A percentile compares a stretch with the other conserved stretches of the same genome.
These are phyloP conservation scores for Aplocera efformata DNA, from an alignment of 2,888 invertebrate species.

Conservation along the genomic window DNA sequence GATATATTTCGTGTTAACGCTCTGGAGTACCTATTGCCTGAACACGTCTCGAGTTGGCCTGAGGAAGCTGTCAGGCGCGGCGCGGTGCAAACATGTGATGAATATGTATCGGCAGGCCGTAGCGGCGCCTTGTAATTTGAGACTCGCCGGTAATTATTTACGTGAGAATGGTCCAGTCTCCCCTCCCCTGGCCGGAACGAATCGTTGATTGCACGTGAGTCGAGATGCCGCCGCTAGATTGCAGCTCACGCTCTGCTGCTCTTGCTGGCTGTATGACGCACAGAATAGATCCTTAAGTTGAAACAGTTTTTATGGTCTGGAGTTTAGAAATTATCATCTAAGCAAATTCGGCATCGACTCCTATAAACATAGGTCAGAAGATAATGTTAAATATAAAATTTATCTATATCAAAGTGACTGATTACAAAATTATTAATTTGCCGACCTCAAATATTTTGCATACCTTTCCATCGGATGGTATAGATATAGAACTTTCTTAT, in stretches of 20 bases:
- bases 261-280: conserved; percentile 11
- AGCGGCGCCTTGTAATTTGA: conserved; percentile 79
- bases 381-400: too few relatives aligned
- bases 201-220: conserved; percentile 72
- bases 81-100: conserved; percentile 74
- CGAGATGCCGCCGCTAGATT: conserved; percentile 70
- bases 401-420: too few relatives aligned
- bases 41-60: conserved; percentile 41
- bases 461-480: too few relatives aligned
- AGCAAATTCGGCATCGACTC: too few relatives aligned
- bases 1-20: conserved; percentile 31
- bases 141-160: conserved; percentile 78
- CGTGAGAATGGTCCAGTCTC: conserved; percentile 69
- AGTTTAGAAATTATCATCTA: too few relatives aligned
- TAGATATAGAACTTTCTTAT: too few relatives aligned
- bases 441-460: too few relatives aligned
- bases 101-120: conserved; percentile 73
- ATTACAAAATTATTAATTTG: too few relatives aligned
- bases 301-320: too few relatives aligned
- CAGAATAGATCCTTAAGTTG: not conserved
- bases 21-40: conserved; percentile 12
- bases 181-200: conserved; percentile 60
- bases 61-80: conserved; percentile 78
- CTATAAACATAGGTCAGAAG: too few relatives aligned
- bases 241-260: conserved; percentile 56